Base-by-base conservation (phyloP, 2,888 invertebrate genomes). In the Ophonus ardosiacus region DNA sequence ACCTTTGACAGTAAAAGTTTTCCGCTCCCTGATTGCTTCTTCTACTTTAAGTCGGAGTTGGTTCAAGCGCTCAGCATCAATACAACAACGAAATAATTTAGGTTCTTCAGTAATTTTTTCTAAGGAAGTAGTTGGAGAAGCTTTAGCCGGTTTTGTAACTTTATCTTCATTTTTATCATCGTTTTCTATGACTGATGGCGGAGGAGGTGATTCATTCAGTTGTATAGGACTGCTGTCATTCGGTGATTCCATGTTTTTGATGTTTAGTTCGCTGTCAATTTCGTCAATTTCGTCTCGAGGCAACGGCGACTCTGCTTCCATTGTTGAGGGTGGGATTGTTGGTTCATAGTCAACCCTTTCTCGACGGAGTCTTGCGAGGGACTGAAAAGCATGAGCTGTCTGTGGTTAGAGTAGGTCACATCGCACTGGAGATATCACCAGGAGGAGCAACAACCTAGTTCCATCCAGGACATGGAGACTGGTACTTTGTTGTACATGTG, bases 1-100 rank as follows among this genome's bases (percentile, higher is more conserved):
- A 0, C 96, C 96, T 88, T 94, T 83, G 13, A 86, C 51, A 89
- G 94, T 94, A 88, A 95, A 96, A 40, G 94, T 93, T 90, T 94
- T 94, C 86, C 93, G 94, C 4, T 94, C 94, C 87, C 92, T 94
- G 89, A 94, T 93, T 0, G 95, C 95, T 79, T 91, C 92, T 24
- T 95, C 95, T 0, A 95, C 95, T 86, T 93, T 92, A 87, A 94
- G 94, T 86, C 93, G 93, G 84, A 96, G 89, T 86, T 94, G 94
- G 89, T 93, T 93, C 92, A 95, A 93, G 89, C 94, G 92, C 8
- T 95, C 95, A 63, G 92, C 93, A 86, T 93, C 93, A 65, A 95
- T 94, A 92, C 94, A 94, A 86, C 91, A 91, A 87, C 91, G 92
- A 88, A 90, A 93, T 85, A 92, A 92, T 85, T 90, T 92, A 88